phyloP scores from a whole-genome alignment of 2,113 vertebrate species.

The Emydocephalus ijimae region DNA sequence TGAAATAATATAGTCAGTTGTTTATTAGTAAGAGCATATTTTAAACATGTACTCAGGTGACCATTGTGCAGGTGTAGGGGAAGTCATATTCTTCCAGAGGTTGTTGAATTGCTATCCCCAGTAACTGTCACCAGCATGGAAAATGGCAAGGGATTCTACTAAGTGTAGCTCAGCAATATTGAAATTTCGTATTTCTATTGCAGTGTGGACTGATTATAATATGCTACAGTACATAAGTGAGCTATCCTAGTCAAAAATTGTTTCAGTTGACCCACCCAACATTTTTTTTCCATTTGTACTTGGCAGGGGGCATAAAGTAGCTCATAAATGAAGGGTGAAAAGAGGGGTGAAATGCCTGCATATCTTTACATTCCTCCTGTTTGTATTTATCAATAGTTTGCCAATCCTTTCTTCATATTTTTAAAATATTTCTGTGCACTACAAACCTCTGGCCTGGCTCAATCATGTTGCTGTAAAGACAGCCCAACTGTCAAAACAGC shows the following conservation, averaged over 20 bases:
- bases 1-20: rapidly evolving
- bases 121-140: not conserved
- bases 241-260: not conserved
- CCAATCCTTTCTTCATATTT: not conserved
- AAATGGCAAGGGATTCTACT: not conserved
- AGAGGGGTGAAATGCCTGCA: not conserved
- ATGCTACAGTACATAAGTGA: not conserved
- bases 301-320: not conserved
- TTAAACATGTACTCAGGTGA: not conserved
- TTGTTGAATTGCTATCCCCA: not conserved
- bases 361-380: not conserved
- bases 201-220: not conserved
- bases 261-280: not conserved
- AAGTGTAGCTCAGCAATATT: not conserved
- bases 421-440: too few species aligned
- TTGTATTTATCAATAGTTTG: not conserved
- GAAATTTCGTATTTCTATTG: not conserved
- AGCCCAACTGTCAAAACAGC: not conserved
- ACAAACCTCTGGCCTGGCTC: not conserved
- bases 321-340: not conserved
- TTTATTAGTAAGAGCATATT: not conserved
- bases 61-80: not conserved
- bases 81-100: not conserved
- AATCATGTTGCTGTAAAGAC: not conserved
- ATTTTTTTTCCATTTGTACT: not conserved